Conservation (phyloP, 2,113 vertebrate genomes). For the Fregetta grallaria region DNA sequence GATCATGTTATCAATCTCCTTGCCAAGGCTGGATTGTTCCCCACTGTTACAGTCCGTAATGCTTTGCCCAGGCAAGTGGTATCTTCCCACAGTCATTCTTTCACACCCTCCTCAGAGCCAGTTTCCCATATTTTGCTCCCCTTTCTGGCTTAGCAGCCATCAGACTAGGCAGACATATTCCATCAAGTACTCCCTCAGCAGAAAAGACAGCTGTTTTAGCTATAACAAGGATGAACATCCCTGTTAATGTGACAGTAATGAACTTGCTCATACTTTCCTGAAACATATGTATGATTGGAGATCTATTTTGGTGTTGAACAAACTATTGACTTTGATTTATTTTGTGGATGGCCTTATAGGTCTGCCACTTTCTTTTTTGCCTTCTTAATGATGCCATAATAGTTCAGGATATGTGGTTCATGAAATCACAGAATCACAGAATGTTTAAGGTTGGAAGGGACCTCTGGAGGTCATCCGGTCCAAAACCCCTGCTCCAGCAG, state of each 20-base stretch:
- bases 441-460: neutral
- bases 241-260: neutral
- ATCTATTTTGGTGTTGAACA: neutral
- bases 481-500: neutral
- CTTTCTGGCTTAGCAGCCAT: neutral
- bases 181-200: neutral
- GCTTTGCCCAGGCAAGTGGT: slow-evolving; percentile 4
- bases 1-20: neutral
- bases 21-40: neutral
- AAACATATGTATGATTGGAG: neutral
- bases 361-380: accelerated
- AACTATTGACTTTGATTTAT: neutral
- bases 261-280: neutral
- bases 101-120: neutral
- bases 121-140: neutral
- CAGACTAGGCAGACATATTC: neutral
- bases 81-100: neutral
- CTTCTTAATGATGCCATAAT: neutral
- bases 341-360: neutral
- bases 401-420: neutral
- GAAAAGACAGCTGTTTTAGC: neutral
- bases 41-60: neutral
- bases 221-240: neutral
- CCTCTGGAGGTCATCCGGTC: neutral
- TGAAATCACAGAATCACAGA: neutral